These are phyloP conservation scores for Astropecten irregularis DNA, from an alignment of 53 echinoderm and acorn worm species.

Conservation along the genomic window DNA sequence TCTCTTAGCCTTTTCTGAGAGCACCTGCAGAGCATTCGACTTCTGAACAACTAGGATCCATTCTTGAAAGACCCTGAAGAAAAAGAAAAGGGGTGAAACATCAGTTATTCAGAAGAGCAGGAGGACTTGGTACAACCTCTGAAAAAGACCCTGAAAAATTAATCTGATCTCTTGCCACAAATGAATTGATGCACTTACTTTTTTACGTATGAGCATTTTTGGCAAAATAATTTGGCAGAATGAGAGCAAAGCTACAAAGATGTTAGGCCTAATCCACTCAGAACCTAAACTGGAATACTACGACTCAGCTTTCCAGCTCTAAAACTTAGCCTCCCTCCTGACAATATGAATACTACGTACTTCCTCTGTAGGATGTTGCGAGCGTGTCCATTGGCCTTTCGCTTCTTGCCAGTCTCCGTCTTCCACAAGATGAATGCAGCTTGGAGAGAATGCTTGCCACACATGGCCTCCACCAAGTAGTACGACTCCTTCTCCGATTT, in stretches of 20 bases:
- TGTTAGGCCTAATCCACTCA: no score
- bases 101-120: no score
- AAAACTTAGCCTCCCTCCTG: no score
- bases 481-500: slow-evolving; percentile 1
- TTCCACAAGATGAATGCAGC: slow-evolving; percentile 8
- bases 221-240: no score
- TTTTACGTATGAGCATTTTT: no score
- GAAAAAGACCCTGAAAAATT: not conserved
- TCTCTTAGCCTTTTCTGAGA: not conserved
- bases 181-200: no score
- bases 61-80: slow-evolving; percentile 5
- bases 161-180: no score
- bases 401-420: not conserved
- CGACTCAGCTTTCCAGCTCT: no score
- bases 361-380: not conserved
- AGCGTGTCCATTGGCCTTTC: not conserved
- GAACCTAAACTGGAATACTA: no score
- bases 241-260: no score
- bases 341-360: no score
- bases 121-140: not conserved
- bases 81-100: no score
- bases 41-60: not conserved
- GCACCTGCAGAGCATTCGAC: not conserved
- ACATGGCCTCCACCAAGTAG: not conserved
- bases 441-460: not conserved